phyloP scores from a whole-genome alignment of 2,888 invertebrate species.

The Macroteleia sp. region DNA sequence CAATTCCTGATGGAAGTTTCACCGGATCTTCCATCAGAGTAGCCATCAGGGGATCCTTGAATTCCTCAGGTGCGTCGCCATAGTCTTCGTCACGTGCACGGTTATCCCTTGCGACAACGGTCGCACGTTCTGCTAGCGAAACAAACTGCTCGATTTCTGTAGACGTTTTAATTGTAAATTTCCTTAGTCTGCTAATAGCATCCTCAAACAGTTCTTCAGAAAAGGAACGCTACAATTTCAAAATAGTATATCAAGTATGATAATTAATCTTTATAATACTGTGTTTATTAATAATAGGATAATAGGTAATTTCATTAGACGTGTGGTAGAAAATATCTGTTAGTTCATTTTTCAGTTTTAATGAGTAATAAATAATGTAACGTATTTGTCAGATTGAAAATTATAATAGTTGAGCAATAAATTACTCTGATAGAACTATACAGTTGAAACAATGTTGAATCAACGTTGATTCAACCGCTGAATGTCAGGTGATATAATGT shows the following conservation, averaged over 20 bases:
- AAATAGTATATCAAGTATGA: constrained; percentile 4
- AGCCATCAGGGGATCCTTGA: constrained; percentile 98
- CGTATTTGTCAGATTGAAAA: too few species aligned
- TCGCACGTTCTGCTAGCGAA: constrained; percentile 90
- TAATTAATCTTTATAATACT: too few species aligned
- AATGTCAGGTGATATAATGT: too few species aligned
- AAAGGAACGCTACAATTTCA: constrained; percentile 91
- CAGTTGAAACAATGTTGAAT: too few species aligned
- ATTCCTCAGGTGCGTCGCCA: constrained; percentile 98
- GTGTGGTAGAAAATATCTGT: too few species aligned
- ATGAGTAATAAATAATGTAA: too few species aligned
- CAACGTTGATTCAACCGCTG: too few species aligned
- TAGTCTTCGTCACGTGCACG: constrained; percentile 95
- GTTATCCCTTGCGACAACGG: constrained; percentile 91
- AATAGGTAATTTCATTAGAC: too few species aligned
- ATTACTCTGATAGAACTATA: too few species aligned
- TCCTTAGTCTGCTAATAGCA: constrained; percentile 92
- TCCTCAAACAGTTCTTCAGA: constrained; percentile 96
- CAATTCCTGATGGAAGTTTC: constrained; percentile 92
- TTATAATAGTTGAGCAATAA: too few species aligned
- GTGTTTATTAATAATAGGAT: too few species aligned
- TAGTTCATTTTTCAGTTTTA: too few species aligned
- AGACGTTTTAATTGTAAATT: constrained; percentile 92
- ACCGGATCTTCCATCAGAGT: constrained; percentile 98
- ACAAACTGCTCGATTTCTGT: constrained; percentile 94